phyloP scores from a whole-genome alignment of 2,797 vertebrate genomes.

The Enteromius mattozi region DNA sequence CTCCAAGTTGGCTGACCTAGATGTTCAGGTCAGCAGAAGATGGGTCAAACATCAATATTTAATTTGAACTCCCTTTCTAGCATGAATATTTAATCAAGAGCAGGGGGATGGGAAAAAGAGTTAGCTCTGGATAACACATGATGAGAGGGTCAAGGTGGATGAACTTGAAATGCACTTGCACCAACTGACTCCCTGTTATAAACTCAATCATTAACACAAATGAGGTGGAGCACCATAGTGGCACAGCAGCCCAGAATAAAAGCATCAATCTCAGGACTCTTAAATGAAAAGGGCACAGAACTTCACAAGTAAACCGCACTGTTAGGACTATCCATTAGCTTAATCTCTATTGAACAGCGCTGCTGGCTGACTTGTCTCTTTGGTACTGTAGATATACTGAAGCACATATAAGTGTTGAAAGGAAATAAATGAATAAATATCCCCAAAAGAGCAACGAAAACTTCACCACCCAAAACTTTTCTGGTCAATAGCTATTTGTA shows the following conservation, averaged over 20 bases:
- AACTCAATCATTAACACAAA: slow-evolving; percentile 9
- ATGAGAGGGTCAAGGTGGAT: slow-evolving; percentile 38
- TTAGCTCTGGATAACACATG: neutral
- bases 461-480: neutral
- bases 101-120: slow-evolving; percentile 33
- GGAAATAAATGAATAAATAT: slow-evolving; percentile 5
- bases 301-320: neutral
- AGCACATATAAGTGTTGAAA: neutral
- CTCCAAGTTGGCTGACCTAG: slow-evolving; percentile 1
- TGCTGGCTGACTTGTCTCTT: neutral
- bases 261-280: slow-evolving; percentile 1
- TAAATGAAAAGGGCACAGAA: slow-evolving; percentile 7
- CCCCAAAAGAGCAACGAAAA: neutral
- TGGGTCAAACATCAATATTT: slow-evolving; percentile 68
- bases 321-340: neutral
- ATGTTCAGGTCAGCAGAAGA: slow-evolving; percentile 42
- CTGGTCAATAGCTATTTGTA: slow-evolving; percentile 26
- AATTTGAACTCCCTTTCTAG: slow-evolving; percentile 60
- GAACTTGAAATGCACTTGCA: slow-evolving; percentile 44
- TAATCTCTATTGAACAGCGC: slow-evolving; percentile 22
- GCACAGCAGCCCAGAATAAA: slow-evolving; percentile 19
- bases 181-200: slow-evolving; percentile 15
- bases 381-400: slow-evolving; percentile 17
- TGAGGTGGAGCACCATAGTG: neutral
- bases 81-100: slow-evolving; percentile 71